Base-by-base conservation (phyloP, 2,113 vertebrate genomes). In the Tringa solitaria region DNA sequence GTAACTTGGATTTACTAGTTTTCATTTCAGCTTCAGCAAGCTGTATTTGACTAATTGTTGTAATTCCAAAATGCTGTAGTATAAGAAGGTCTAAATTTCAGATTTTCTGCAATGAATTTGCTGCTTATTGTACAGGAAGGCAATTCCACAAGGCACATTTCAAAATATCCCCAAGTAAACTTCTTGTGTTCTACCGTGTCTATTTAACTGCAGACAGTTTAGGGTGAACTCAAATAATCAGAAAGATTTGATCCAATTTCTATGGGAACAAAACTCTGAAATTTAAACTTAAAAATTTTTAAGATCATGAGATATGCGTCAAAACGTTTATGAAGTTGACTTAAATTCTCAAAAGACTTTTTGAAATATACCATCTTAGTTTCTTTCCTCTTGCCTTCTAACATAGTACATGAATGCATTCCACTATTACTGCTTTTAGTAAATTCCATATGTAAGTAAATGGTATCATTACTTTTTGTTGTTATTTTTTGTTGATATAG, bases 381-480 rank as follows among this genome's bases (percentile, higher is more conserved):
- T 83, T 82, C 6, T 75, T 67, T 83, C 51, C 13, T 64, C 10
- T 80, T 61, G 11, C 5, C 6, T 51, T 72, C 28, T 87, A 22
- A 27, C 60, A 8, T 8, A 17, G 4, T 0, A 0, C 3, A 8
- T 48, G 7, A 9, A 18, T 18, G 3, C 51, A 68, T 76, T 79
- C 21, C 22, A n/a, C 6, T 80, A 59, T 45, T 60, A 26, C 4
- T 65, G 26, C 1, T 72, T 59, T 10, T 56, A 43, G 15, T 26
- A 43, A 61, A 70, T 65, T n/a, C 13, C 3, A 1, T 63, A 9
- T 21, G 28, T 75, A 45, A 67, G 6, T 48, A n/a, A 51, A 68
- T 21, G 6, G 1, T 12, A n/a, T 46, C 4, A 39, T 30, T n/a
- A 18, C 3, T 59, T 35, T 27, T 65, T n/a, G n/a, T 11, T 81